Conservation (phyloP, 2,113 vertebrate species). For the Anarhynchus alexandrinus region DNA sequence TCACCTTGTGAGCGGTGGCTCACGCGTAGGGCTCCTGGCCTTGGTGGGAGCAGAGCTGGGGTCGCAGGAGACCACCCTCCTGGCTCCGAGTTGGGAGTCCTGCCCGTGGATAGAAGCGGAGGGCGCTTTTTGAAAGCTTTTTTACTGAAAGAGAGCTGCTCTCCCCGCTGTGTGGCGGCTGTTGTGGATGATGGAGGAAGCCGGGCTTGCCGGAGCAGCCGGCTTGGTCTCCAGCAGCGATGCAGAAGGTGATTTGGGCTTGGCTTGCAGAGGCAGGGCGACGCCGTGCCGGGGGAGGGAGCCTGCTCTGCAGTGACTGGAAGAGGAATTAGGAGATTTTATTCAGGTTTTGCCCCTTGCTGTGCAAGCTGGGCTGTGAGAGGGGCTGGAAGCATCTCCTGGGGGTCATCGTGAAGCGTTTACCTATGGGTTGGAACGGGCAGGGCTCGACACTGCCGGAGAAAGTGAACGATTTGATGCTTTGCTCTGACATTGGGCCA, state of each 20-base stretch:
- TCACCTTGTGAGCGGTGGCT: neutral
- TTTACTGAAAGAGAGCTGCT: neutral
- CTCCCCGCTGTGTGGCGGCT: neutral
- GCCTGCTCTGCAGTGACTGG: neutral
- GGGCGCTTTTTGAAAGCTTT: neutral
- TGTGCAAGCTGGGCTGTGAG: neutral
- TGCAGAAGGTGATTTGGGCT: neutral
- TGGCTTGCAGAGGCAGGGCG: neutral
- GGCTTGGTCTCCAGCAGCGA: neutral
- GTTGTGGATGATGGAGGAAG: neutral
- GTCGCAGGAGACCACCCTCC: neutral
- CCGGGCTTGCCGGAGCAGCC: neutral
- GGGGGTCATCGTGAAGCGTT: fast-evolving
- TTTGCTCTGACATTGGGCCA: neutral
- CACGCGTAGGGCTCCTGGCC: neutral
- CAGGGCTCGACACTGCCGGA: neutral
- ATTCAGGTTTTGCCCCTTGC: neutral
- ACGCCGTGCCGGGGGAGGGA: fast-evolving
- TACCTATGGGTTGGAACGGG: fast-evolving
- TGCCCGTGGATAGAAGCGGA: neutral
- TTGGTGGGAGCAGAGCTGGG: neutral
- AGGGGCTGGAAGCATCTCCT: neutral
- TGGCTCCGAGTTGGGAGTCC: neutral
- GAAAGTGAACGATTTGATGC: neutral
- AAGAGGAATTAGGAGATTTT: neutral